phyloP scores from a whole-genome alignment of 2,888 invertebrate genomes.

The Dolomedes plantarius region DNA sequence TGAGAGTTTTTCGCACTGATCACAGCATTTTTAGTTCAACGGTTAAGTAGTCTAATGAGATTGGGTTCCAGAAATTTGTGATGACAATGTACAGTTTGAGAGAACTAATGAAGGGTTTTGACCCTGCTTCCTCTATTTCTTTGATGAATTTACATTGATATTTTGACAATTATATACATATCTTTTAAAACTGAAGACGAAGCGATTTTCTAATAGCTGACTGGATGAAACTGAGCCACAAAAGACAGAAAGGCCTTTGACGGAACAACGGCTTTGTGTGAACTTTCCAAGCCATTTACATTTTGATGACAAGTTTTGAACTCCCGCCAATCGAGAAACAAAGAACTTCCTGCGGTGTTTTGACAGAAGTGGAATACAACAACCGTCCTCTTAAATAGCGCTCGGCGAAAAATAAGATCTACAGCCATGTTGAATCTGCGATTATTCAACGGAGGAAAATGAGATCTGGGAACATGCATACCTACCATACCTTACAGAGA shows the following conservation, averaged over 20 bases:
- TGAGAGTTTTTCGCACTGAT: too few relatives aligned
- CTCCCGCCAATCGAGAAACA: neutral
- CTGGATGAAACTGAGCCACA: neutral
- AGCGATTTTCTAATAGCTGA: slow-evolving; percentile 9
- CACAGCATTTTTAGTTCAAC: too few relatives aligned
- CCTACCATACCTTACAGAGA: too few relatives aligned
- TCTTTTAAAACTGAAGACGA: too few relatives aligned
- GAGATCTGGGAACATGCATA: neutral
- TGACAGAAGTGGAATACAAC: slow-evolving; percentile 1
- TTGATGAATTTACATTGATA: too few relatives aligned
- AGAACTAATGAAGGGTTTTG: too few relatives aligned
- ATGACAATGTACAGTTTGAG: too few relatives aligned
- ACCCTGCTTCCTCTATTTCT: too few relatives aligned
- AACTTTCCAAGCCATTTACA: slow-evolving; percentile 13
- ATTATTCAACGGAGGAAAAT: neutral
- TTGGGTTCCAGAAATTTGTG: too few relatives aligned
- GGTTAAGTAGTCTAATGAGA: too few relatives aligned
- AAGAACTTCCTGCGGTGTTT: slow-evolving; percentile 14
- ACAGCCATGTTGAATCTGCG: neutral
- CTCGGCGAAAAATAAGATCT: neutral
- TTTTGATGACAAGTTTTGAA: slow-evolving; percentile 14
- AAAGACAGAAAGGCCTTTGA: neutral
- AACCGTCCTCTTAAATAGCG: slow-evolving; percentile 5
- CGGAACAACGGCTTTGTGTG: neutral
- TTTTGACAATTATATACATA: too few relatives aligned